phyloP scores from a whole-genome alignment of 2,797 vertebrate species.

The Hoplostethus atlanticus region DNA sequence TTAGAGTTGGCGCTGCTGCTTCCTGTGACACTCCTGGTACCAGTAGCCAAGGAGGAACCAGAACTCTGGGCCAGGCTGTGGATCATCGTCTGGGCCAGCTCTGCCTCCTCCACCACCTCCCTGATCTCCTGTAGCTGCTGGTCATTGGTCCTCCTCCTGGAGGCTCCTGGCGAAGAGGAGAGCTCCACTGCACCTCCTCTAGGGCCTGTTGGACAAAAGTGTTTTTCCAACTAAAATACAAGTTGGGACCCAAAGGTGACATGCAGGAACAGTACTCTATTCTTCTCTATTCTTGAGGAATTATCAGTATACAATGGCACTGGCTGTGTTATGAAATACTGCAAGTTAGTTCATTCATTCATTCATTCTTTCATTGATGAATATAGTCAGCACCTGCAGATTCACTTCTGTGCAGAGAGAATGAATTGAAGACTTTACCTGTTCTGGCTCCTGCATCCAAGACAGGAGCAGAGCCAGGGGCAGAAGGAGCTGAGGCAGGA shows the following conservation, averaged over 20 bases:
- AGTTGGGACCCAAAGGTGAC: background rate
- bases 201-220: constrained; percentile 4
- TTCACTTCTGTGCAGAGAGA: background rate
- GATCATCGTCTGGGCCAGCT: constrained; percentile 81
- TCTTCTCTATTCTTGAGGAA: no score
- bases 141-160: constrained; percentile 83
- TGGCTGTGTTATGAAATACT: no score
- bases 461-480: constrained; percentile 30
- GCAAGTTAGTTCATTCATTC: no score
- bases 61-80: constrained; percentile 84
- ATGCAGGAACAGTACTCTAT: no score
- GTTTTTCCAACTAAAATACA: background rate
- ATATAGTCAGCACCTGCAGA: background rate
- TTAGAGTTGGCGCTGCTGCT: constrained; percentile 78
- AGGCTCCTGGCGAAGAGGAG: constrained; percentile 44
- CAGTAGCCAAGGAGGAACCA: constrained; percentile 83
- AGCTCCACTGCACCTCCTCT: constrained; percentile 20
- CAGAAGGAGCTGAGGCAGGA: constrained; percentile 32
- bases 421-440: constrained; percentile 41
- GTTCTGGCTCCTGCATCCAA: constrained; percentile 57
- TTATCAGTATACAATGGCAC: no score
- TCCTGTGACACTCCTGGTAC: constrained; percentile 88
- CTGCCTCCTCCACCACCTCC: constrained; percentile 88
- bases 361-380: background rate
- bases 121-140: constrained; percentile 86